These are phyloP conservation scores for Manis javanica DNA, from an alignment of 2,797 vertebrate species.

Conservation along the genomic window DNA sequence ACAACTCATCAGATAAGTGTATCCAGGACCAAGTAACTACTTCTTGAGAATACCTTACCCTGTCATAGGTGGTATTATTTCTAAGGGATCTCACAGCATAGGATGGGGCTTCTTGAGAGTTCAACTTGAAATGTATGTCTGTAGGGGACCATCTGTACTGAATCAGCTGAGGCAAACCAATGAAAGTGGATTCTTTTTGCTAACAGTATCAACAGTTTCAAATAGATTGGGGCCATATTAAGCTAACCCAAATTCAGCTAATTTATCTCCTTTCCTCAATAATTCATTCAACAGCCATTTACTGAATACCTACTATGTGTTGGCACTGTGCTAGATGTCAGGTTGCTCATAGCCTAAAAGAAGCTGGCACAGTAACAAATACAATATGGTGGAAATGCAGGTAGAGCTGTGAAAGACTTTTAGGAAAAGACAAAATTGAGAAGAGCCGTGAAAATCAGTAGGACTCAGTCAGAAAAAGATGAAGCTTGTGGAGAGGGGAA, in stretches of 20 bases:
- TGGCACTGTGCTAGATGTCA: not conserved
- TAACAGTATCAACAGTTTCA: not conserved
- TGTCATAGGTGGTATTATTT: not conserved
- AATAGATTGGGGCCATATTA: not conserved
- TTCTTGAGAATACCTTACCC: not conserved
- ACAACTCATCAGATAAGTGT: not conserved
- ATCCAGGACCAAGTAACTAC: not conserved
- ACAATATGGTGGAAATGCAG: not conserved
- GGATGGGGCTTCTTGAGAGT: not conserved
- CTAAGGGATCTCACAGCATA: not conserved
- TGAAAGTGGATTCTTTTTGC: constrained; percentile 16
- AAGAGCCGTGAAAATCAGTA: not conserved
- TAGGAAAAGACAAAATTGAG: not conserved
- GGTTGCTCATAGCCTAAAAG: not conserved
- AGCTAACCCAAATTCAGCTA: not conserved
- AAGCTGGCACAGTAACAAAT: not conserved
- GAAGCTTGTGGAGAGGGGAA: not conserved
- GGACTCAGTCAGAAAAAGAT: not conserved
- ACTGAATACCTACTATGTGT: not conserved
- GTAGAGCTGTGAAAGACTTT: not conserved
- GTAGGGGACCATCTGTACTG: not conserved
- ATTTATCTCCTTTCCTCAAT: not conserved
- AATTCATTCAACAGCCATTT: not conserved
- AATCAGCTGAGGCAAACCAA: not conserved
- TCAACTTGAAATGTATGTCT: not conserved